Evolutionary conservation across 2,113 vertebrate genomes (phyloP).

Genomic region (Calonectris borealis): DNA sequence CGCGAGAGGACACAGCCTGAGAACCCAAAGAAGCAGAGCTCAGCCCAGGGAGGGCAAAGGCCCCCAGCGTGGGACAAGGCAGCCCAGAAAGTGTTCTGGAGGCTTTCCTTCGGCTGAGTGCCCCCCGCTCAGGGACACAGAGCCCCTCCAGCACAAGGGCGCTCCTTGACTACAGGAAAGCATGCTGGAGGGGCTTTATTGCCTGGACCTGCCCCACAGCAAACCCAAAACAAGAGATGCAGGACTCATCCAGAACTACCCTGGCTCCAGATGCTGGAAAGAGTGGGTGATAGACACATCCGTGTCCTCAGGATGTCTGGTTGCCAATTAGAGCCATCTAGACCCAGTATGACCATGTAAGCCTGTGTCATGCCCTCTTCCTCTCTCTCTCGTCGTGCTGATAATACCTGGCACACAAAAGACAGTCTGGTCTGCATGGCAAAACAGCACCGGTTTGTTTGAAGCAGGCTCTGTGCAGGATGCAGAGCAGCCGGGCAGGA

Average conservation of each 20-base stretch:
- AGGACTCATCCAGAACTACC: neutral
- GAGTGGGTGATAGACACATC: rapidly evolving
- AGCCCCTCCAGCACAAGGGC: neutral
- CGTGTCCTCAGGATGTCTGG: neutral
- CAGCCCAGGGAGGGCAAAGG: neutral
- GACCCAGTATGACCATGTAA: neutral
- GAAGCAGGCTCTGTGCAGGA: neutral
- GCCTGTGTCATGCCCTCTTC: neutral
- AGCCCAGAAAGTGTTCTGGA: neutral
- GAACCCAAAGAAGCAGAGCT: neutral
- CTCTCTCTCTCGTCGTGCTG: neutral
- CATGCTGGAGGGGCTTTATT: neutral
- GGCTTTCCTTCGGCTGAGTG: neutral
- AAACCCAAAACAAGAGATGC: neutral
- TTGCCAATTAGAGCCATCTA: neutral
- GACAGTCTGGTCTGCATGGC: neutral
- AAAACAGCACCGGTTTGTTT: neutral
- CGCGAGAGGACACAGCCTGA: rapidly evolving
- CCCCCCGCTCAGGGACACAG: rapidly evolving
- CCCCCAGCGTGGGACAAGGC: neutral
- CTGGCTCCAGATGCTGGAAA: neutral
- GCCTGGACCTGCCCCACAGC: neutral
- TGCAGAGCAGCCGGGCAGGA: neutral
- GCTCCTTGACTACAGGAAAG: too few species aligned
- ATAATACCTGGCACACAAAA: neutral